Evolutionary conservation across 1,140 invertebrate genomes (phyloP).

Genomic region (Zaprionus africanus): DNA sequence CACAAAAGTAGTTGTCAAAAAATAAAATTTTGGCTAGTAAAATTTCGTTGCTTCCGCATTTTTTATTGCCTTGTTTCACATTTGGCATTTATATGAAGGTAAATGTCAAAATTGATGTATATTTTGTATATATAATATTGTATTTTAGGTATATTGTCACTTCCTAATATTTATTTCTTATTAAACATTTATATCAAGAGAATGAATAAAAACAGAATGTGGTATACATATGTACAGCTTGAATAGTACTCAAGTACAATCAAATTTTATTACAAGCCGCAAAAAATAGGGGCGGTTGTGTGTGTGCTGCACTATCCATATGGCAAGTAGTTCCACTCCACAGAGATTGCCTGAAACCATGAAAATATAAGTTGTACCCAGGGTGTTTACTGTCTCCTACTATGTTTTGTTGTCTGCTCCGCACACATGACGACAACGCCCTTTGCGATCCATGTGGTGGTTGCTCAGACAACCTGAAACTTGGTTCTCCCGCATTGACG

Average conservation of each 20-base stretch:
- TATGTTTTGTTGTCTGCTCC: neutral
- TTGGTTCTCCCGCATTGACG: conserved; percentile 4
- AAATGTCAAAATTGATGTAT: neutral
- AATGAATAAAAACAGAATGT: neutral
- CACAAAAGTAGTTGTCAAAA: conserved; percentile 58
- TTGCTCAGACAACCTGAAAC: conserved; percentile 34
- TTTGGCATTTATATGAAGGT: neutral
- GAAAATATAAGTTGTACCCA: neutral
- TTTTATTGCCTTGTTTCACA: neutral
- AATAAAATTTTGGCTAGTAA: conserved; percentile 32
- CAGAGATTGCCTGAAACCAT: conserved; percentile 31
- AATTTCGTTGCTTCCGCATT: conserved; percentile 32
- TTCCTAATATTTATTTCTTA: too few species aligned
- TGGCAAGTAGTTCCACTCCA: conserved; percentile 57
- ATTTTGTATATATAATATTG: neutral
- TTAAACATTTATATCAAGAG: neutral
- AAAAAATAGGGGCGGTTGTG: conserved; percentile 24
- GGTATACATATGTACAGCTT: neutral
- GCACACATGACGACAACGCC: conserved; percentile 28
- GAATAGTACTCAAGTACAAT: neutral
- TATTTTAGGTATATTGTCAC: too few species aligned
- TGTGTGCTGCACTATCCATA: conserved; percentile 26
- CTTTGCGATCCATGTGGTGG: conserved; percentile 23
- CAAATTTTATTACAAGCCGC: neutral
- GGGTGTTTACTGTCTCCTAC: neutral